Conservation (phyloP, 2,113 vertebrate genomes). For the Martes martes region DNA sequence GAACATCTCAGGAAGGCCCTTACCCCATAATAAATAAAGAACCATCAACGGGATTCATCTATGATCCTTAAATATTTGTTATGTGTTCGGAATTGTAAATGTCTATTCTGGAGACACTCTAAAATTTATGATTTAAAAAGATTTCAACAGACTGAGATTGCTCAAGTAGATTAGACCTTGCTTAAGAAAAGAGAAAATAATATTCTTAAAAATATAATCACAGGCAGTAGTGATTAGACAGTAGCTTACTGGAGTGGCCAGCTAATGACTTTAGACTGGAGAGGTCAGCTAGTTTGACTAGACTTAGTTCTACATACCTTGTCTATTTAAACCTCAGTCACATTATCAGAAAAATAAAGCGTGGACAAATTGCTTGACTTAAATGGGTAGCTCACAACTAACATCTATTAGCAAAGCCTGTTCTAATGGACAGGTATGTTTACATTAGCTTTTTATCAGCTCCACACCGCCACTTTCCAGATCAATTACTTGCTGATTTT, state of each 20-base stretch:
- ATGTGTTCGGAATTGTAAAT: background rate
- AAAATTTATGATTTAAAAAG: background rate
- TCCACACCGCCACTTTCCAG: background rate
- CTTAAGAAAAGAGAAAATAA: background rate
- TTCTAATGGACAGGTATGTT: background rate
- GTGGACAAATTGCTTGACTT: background rate
- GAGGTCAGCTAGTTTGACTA: background rate
- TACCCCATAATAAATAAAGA: background rate
- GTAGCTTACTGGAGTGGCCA: background rate
- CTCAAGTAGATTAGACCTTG: background rate
- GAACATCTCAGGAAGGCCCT: background rate
- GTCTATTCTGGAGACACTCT: background rate
- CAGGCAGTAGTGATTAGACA: background rate
- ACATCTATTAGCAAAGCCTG: background rate
- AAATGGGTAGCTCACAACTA: background rate
- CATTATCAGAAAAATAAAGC: background rate
- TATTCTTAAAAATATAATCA: background rate
- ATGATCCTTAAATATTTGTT: background rate
- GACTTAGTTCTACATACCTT: background rate
- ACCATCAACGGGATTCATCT: background rate
- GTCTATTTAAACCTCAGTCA: background rate
- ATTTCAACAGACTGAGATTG: background rate
- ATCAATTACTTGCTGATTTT: background rate
- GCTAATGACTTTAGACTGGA: background rate
- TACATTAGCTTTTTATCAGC: background rate